A percentile compares a stretch with the other conserved stretches of the same genome.
Conservation (phyloP, 2,888 invertebrate genomes). For the Pristionchus fissidentatus region DNA sequence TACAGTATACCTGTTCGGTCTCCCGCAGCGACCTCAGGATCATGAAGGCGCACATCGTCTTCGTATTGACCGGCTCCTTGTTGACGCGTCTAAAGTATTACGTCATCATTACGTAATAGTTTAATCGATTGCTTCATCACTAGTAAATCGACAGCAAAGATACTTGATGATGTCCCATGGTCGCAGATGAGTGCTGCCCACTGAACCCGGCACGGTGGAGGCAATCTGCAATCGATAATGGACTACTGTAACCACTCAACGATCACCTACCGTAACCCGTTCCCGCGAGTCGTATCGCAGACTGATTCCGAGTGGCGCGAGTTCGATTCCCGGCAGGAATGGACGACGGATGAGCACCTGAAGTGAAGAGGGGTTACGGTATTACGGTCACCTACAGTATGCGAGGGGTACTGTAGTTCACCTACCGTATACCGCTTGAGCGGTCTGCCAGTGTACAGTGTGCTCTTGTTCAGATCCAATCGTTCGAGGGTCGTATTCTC, state of each 20-base stretch:
- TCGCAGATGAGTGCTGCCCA: conserved; percentile 2
- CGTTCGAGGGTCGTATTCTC: conserved; percentile 13
- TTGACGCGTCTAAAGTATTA: not conserved
- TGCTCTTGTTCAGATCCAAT: not conserved
- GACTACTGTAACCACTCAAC: not conserved
- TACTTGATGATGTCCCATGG: conserved; percentile 31
- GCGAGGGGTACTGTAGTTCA: too few relatives aligned
- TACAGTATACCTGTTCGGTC: conserved; percentile 24
- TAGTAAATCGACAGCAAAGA: not conserved
- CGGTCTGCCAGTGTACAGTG: conserved; percentile 2
- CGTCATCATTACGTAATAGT: not conserved
- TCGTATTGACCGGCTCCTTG: not conserved
- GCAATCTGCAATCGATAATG: not conserved
- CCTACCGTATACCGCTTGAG: conserved; percentile 17
- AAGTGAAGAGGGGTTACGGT: not conserved
- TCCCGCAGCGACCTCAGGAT: not conserved
- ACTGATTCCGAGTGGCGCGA: not conserved
- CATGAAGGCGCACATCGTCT: conserved; percentile 31
- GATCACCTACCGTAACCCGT: conserved; percentile 20
- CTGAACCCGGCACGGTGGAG: not conserved
- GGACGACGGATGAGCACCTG: conserved; percentile 15
- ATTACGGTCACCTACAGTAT: not conserved
- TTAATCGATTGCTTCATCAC: not conserved
- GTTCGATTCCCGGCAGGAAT: not conserved
- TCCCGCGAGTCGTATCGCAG: conserved; percentile 29